Base-by-base conservation (phyloP, 2,113 vertebrate genomes). In the Craseonycteris thonglongyai region DNA sequence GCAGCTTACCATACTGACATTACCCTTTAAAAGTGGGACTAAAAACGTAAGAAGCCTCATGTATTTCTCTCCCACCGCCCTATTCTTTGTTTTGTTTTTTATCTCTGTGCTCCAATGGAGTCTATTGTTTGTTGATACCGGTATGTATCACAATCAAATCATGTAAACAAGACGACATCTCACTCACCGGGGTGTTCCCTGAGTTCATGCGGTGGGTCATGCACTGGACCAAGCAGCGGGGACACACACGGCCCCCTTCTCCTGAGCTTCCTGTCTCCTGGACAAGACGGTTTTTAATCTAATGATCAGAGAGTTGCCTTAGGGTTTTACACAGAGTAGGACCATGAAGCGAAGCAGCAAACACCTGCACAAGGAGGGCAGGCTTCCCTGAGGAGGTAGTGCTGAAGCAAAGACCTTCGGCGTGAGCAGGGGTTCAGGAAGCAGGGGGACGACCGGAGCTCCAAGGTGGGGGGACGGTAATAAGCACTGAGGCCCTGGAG, bases 1-100 rank as follows among this genome's bases (percentile, higher is more conserved):
- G 83, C 93, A 96, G 97, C 72, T 63, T 71, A 97, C 92, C 22
- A 88, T 80, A 93, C 94, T 94, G 28, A 92, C 68, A 96, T 88
- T 94, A 95, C 72, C 58, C 24, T 95, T 90, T 79, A 90, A 81
- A 94, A 86, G 45, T 76, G 49, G 91, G 82, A 96, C 95, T 93
- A 96, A 56, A 96, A 97, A 74, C 92, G 82, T 93, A 95, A 95
- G 95, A 74, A 42, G 42, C 45, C 88, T 92, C 86, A 95, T 89
- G 96, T 98, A 93, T 96, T 93, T 95, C 90, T 97, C 83, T 97
- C 97, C 76, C 74, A 96, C 96, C 84, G 88, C 74, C 93, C 95
- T 93, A 85, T 93, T 85, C 92, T 94, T 94, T 72, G 10, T 38
- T 83, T 21, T n/a, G n/a, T 94, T 98, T 95, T 92, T 76, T 58